A percentile compares a stretch with the other conserved stretches of the same genome.
phyloP scores from a whole-genome alignment of 1,140 invertebrate genomes.

The Temnothorax longispinosus region DNA sequence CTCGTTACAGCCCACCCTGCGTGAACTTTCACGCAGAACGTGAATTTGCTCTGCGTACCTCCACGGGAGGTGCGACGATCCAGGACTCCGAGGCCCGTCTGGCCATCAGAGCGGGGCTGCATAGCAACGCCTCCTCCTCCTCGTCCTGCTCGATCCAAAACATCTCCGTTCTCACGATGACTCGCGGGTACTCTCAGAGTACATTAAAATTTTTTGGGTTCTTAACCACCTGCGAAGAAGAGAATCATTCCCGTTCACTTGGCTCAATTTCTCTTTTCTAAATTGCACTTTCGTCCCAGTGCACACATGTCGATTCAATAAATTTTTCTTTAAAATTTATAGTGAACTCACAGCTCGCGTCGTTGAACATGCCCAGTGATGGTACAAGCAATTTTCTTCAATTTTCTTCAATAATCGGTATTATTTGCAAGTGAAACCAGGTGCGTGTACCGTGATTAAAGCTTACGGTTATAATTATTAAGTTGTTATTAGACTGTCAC shows the following conservation, averaged over 20 bases:
- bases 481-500: background rate
- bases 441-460: background rate
- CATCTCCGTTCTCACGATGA: conserved; percentile 75
- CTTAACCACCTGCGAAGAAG: conserved; percentile 19
- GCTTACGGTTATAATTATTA: background rate
- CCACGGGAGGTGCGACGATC: conserved; percentile 93
- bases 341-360: background rate
- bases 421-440: background rate
- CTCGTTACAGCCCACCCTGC: background rate
- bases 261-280: background rate
- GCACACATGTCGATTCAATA: background rate
- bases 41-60: conserved; percentile 87
- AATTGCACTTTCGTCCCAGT: background rate
- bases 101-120: conserved; percentile 93
- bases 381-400: background rate
- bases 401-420: background rate
- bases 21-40: background rate
- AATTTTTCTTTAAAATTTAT: background rate
- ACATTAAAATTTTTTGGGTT: background rate
- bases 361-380: background rate
- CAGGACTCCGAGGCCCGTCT: conserved; percentile 93
- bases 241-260: background rate
- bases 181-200: background rate
- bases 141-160: conserved; percentile 91
- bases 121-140: conserved; percentile 94